These are phyloP conservation scores for Microctenopoma stevenorrisi DNA, from an alignment of 2,797 vertebrate species.

Conservation along the genomic window DNA sequence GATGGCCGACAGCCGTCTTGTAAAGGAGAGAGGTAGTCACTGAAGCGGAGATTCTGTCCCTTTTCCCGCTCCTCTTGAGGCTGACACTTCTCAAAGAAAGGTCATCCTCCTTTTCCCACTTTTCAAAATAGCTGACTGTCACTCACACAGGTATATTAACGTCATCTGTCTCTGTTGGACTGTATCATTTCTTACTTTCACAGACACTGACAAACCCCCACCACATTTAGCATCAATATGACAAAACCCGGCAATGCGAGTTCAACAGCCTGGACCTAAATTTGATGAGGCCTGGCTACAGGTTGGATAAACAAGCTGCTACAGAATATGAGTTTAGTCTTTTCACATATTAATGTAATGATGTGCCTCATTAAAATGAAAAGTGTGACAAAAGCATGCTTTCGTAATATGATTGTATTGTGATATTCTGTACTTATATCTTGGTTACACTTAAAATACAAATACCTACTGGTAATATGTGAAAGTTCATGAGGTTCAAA, in stretches of 20 bases:
- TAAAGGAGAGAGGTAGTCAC: conserved; percentile 57
- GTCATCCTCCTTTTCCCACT: conserved; percentile 53
- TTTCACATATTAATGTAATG: too few species aligned
- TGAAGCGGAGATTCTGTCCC: conserved; percentile 69
- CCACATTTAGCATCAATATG: not conserved
- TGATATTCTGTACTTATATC: too few species aligned
- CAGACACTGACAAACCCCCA: conserved; percentile 1
- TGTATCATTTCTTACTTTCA: conserved; percentile 40
- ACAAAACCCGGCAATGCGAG: too few species aligned
- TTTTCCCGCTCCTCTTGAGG: conserved; percentile 55
- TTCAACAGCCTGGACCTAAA: too few species aligned
- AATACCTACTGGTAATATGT: too few species aligned
- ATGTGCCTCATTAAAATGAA: too few species aligned
- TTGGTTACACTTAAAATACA: too few species aligned
- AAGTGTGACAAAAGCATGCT: too few species aligned
- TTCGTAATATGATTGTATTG: too few species aligned
- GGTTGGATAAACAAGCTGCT: too few species aligned
- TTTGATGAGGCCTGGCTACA: too few species aligned
- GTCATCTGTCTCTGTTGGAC: conserved; percentile 30
- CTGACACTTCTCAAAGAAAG: conserved; percentile 68
- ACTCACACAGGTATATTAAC: conserved; percentile 62
- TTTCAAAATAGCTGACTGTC: conserved; percentile 63
- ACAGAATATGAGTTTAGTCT: too few species aligned
- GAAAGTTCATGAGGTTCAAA: not conserved
- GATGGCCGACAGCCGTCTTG: conserved; percentile 71